Evolutionary conservation across 1,140 invertebrate genomes (phyloP), one percentile per base, ranked within the genome.

Genomic region (Brachionus sp.): DNA sequence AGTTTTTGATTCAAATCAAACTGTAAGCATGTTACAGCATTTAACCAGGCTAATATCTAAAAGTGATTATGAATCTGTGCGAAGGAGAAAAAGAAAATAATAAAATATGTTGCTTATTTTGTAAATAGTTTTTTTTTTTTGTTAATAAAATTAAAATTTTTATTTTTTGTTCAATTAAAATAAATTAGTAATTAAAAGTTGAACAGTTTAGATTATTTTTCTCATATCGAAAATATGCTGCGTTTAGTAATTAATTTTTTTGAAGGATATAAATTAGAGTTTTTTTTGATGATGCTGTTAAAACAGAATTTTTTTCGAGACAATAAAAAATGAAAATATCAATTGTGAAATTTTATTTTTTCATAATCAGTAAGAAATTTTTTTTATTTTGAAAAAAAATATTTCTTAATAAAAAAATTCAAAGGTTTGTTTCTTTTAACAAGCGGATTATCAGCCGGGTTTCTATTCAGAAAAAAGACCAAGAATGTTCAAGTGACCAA

Each of bases 61-160:
- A 57, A 80, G 62, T 57, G 77, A 80, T 39, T 80, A 62, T 66
- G 77, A 80, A 16, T 37, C 66, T n/a, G 25, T 68, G 64, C 25
- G 64, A 39, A 70, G 16, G 16, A 12, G 35, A 39, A 70, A 39
- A 39, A 35, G 35, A 70, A 70, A 39, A 70, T 70, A 39, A 39
- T 19, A 10, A 33, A 70, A 7, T 39, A 39, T 37, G 33, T n/a
- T 70, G n/a, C 16, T 70, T 39, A n/a, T 70, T 70, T 64, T 57
- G n/a, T 57, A 19, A 16, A 19, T 57, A 57, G 23, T 16, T 57
- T 16, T 57, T 57, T 2, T 29, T 29, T 29, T 29, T 29, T 29
- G 29, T 57, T 57, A n/a, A n/a, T 12, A 57, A 16, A 57, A 57
- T 46, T 46, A 6, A 57, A 57, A 57, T 6, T 57, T 57, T 57